phyloP scores from a whole-genome alignment of 2,113 vertebrate genomes.

The Centropristis striata region DNA sequence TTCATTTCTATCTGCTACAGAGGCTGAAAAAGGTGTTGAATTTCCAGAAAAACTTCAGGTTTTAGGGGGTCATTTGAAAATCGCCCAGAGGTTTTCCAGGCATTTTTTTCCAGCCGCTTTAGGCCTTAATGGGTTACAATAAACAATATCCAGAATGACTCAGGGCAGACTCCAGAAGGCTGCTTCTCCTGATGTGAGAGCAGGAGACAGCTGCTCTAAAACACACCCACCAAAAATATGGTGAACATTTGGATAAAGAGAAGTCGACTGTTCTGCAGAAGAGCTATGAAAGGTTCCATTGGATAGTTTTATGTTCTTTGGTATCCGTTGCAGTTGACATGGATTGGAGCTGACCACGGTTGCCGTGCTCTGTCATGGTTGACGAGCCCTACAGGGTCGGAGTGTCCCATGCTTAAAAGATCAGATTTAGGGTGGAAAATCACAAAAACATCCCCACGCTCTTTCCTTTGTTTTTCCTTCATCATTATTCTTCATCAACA shows the following conservation, averaged over 20 bases:
- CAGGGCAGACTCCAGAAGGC: not conserved
- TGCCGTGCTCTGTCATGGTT: not conserved
- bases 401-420: slow-evolving; percentile 5
- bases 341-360: slow-evolving; percentile 4
- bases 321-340: not conserved
- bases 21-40: no score
- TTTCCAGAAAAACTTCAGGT: no score
- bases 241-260: no score
- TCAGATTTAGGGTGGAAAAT: not conserved
- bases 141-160: not conserved
- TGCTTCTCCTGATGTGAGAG: not conserved
- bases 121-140: no score
- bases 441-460: not conserved
- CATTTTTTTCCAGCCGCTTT: no score
- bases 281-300: not conserved
- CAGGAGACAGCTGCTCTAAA: not conserved
- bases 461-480: slow-evolving; percentile 8
- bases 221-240: not conserved
- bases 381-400: not conserved
- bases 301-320: slow-evolving; percentile 2
- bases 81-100: no score
- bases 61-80: no score
- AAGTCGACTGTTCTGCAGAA: not conserved
- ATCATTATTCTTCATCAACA: slow-evolving; percentile 21
- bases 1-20: no score